A percentile compares a stretch with the other conserved stretches of the same genome.
These are phyloP conservation scores for Dysmachus trigonus DNA, from an alignment of 2,888 invertebrate species.

Conservation along the genomic window DNA sequence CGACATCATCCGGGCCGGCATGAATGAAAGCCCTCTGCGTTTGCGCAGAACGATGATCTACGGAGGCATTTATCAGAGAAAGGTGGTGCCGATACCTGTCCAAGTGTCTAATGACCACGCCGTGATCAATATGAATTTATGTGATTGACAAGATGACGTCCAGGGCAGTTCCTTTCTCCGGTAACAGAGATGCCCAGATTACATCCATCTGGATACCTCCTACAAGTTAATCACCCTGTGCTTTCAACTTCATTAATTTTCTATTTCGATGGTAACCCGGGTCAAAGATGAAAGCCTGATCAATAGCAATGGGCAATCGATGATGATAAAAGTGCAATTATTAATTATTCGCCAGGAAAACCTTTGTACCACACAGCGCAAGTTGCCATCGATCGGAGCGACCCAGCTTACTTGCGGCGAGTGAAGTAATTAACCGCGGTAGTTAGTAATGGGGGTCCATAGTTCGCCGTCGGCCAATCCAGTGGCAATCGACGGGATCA, in stretches of 20 bases:
- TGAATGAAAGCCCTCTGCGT: background rate
- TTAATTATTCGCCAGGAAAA: background rate
- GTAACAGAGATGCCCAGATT: background rate
- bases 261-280: background rate
- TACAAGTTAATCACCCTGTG: background rate
- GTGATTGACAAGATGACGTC: constrained; percentile 19
- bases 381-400: background rate
- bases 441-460: background rate
- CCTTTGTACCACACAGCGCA: background rate
- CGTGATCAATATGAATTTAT: background rate
- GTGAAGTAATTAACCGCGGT: background rate
- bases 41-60: background rate
- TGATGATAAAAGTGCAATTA: background rate
- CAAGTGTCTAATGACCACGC: background rate
- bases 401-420: background rate
- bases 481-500: background rate
- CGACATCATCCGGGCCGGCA: background rate
- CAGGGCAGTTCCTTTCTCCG: background rate
- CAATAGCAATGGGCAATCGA: background rate
- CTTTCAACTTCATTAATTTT: constrained; percentile 10
- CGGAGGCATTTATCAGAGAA: background rate
- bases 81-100: background rate
- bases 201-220: background rate
- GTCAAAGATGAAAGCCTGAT: background rate
- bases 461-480: background rate